Percentiles rank a stretch among this genome's conserved stretches.
Evolutionary conservation across 2,888 invertebrate species (phyloP).

Genomic region (Uloborus plumipes): DNA sequence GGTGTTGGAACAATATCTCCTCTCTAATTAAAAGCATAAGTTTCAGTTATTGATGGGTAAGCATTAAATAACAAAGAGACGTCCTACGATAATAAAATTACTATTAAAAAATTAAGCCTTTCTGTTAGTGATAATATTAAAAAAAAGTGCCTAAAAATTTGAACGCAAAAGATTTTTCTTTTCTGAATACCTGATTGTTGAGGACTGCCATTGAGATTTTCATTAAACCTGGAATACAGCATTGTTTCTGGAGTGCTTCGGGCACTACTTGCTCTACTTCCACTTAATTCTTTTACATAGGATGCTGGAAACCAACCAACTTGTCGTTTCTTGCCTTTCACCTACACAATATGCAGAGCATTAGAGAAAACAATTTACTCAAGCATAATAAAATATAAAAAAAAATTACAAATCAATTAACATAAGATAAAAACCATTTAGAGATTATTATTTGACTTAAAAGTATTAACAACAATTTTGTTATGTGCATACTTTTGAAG

Average conservation of each 20-base stretch:
- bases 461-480: too few relatives aligned
- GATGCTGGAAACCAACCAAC: constrained; percentile 99
- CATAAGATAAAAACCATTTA: too few relatives aligned
- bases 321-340: constrained; percentile 86
- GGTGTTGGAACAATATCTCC: not conserved
- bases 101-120: too few relatives aligned
- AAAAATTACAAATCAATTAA: too few relatives aligned
- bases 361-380: not conserved
- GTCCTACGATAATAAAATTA: too few relatives aligned
- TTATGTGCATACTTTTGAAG: too few relatives aligned
- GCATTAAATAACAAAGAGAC: too few relatives aligned
- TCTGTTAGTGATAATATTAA: too few relatives aligned
- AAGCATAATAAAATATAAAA: too few relatives aligned
- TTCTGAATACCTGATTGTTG: constrained; percentile 38
- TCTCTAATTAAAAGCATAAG: too few relatives aligned
- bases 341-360: constrained; percentile 70
- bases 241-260: constrained; percentile 70
- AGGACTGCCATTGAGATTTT: constrained; percentile 31
- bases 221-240: constrained; percentile 53
- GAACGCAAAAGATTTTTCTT: not conserved
- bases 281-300: constrained; percentile 83
- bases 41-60: too few relatives aligned
- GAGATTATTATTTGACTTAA: too few relatives aligned
- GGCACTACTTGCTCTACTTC: constrained; percentile 68
- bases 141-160: not conserved